Evolutionary conservation across 2,797 vertebrate genomes (phyloP).

Genomic region (Trichosurus vulpecula): DNA sequence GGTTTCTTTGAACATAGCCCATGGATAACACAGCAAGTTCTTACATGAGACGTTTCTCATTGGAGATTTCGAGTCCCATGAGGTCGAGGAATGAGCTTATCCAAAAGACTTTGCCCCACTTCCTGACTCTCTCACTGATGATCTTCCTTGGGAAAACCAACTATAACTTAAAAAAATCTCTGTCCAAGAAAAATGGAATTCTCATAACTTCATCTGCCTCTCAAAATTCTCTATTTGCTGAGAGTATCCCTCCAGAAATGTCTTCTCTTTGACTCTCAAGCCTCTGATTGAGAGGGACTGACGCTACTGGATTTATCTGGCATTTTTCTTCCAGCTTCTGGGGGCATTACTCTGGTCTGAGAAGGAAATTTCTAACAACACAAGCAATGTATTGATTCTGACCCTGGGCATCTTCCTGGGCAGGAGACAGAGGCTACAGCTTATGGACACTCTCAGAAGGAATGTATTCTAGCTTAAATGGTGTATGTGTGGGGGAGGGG

Average conservation of each 20-base stretch:
- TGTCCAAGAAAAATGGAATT: not conserved
- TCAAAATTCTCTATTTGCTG: not conserved
- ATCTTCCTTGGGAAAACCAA: not conserved
- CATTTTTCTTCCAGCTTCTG: not conserved
- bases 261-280: not conserved
- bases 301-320: not conserved
- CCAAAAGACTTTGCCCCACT: not conserved
- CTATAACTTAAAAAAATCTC: not conserved
- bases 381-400: conserved; percentile 53
- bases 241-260: not conserved
- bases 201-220: not conserved
- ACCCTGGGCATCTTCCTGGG: conserved; percentile 15
- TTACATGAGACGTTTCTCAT: not conserved
- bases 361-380: conserved; percentile 1
- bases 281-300: not conserved
- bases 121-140: not conserved
- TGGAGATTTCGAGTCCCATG: not conserved
- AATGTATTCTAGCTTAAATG: conserved; percentile 61
- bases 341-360: not conserved
- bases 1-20: not conserved
- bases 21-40: not conserved
- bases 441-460: conserved; percentile 45
- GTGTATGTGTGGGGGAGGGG: not conserved
- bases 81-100: not conserved
- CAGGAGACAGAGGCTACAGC: not conserved